A percentile compares a stretch with the other conserved stretches of the same genome.
Conservation (phyloP, 1,140 invertebrate species). For the Saxidomus purpurata region DNA sequence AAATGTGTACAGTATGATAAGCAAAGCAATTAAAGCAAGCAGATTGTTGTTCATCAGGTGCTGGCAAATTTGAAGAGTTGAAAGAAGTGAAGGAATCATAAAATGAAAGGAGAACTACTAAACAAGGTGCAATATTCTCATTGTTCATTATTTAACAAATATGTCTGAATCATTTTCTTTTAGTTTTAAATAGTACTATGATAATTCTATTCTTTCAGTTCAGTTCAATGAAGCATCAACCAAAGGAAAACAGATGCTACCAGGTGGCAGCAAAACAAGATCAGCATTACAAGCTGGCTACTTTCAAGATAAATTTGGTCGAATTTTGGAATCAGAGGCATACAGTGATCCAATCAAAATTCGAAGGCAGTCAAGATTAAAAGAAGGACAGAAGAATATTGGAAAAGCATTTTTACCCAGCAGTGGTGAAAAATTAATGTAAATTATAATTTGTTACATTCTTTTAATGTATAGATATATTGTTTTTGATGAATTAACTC, state of each 20-base stretch:
- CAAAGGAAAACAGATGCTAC: conserved; percentile 86
- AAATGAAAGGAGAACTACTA: no score
- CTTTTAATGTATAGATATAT: no score
- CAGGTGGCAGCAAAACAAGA: conserved; percentile 82
- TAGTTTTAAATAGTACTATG: no score
- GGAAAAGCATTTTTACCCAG: conserved; percentile 85
- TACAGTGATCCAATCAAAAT: conserved; percentile 85
- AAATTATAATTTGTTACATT: background rate
- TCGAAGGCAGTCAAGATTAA: conserved; percentile 80
- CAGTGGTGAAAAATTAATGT: conserved; percentile 85
- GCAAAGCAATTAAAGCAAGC: no score
- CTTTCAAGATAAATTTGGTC: conserved; percentile 83
- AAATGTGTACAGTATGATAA: no score
- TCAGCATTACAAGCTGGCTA: conserved; percentile 84
- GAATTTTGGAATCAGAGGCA: conserved; percentile 85
- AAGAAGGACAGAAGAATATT: conserved; percentile 85
- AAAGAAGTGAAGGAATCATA: no score
- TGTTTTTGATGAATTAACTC: no score
- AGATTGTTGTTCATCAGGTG: no score
- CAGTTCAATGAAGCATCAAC: conserved; percentile 84
- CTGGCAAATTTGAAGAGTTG: no score
- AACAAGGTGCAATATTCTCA: no score
- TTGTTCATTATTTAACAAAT: no score
- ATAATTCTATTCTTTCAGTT: conserved; percentile 75
- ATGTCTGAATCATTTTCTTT: no score